Evolutionary conservation across 2,113 vertebrate genomes (phyloP), one percentile per base, ranked within the genome.

Genomic region (Pycnonotus jocosus): DNA sequence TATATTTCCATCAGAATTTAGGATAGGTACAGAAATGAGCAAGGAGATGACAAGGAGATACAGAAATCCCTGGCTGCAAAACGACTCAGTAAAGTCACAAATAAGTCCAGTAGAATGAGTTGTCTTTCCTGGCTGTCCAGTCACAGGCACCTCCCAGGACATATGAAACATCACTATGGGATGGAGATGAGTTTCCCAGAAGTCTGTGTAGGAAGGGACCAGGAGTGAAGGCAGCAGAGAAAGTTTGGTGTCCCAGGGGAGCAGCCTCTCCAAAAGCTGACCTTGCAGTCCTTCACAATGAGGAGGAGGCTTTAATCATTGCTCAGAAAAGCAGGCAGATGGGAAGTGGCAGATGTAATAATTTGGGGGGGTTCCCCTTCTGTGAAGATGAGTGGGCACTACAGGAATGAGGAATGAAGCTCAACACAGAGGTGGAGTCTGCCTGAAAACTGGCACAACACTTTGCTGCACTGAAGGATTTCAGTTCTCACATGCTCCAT

Each of bases 401-500:
- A 81, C 44, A 74, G 77, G 76, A 84, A 68, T 9, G 47, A 88
- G 91, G 74, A 92, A 71, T 1, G 23, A 68, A 87, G 61, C 86
- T 84, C 64, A n/a, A 8, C 19, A 17, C 71, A 66, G 72, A 96
- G 92, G 86, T 86, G 92, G 92, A 96, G 92, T 7, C 86, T 83
- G 92, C 80, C 74, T 92, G 62, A 84, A 83, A 86, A 21, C 89
- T 93, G 92, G 86, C 89, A 86, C n/a, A 16, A 50, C 9, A 3
- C 72, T 0, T 47, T 0, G 0, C 76, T 71, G 86, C 80, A 9
- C 92, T 86, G 86, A 91, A 84, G 79, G 77, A 89, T 92, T 94
- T 84, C 53, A 81, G 24, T 74, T 97, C 84, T 95, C 94, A 81
- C 91, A 94, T 84, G 94, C 91, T 97, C 91, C 69, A 0, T 93